These are phyloP conservation scores for Lagorchestes hirsutus DNA, from an alignment of 2,797 vertebrate genomes.

Conservation along the genomic window DNA sequence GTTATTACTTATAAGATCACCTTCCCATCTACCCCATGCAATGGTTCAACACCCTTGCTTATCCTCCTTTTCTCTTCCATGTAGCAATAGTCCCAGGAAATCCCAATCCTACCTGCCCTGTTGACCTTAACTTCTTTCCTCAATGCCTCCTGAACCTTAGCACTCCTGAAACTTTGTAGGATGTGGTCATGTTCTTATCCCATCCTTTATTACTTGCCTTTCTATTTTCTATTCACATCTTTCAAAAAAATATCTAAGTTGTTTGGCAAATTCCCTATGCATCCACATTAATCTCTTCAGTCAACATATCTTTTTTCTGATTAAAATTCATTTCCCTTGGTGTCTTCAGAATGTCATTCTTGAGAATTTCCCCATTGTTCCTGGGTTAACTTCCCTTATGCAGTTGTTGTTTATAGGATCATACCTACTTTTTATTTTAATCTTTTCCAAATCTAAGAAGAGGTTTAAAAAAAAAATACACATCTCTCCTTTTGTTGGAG, in stretches of 20 bases:
- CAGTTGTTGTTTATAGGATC: neutral
- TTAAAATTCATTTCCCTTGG: neutral
- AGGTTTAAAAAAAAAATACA: neutral
- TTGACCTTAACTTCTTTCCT: neutral
- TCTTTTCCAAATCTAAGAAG: neutral
- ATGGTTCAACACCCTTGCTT: neutral
- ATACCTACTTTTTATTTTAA: neutral
- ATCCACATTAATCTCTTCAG: neutral
- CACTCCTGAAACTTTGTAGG: neutral
- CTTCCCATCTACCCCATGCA: neutral
- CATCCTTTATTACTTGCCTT: neutral
- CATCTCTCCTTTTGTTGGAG: neutral
- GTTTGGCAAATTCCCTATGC: neutral
- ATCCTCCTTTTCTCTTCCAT: neutral
- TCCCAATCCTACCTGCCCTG: neutral
- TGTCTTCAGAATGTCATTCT: neutral
- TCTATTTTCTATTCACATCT: neutral
- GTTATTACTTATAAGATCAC: neutral
- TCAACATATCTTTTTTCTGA: neutral
- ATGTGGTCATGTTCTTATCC: neutral
- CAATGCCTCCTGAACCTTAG: neutral
- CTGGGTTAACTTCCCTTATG: neutral
- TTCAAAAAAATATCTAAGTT: neutral
- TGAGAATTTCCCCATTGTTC: neutral
- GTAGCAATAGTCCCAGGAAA: neutral